Evolutionary conservation across 1,140 invertebrate species (phyloP).

Genomic region (Spodoptera litura): DNA sequence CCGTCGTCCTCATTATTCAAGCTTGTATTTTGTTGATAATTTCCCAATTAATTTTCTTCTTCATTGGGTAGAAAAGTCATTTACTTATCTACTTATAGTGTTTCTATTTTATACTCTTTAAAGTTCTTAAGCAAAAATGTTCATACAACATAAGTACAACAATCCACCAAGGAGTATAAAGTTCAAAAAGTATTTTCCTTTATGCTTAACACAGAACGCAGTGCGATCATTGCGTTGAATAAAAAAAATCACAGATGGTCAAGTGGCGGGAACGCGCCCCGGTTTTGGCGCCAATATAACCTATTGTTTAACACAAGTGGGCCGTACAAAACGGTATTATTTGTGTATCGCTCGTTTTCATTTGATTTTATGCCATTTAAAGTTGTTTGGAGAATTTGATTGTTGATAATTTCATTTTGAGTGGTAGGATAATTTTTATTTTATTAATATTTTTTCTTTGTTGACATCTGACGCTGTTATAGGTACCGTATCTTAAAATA

Average conservation of each 20-base stretch:
- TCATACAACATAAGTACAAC: background rate
- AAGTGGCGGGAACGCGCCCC: conserved; percentile 67
- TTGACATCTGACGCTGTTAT: background rate
- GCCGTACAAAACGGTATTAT: conserved; percentile 76
- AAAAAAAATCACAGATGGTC: conserved; percentile 68
- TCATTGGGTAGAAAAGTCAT: no score
- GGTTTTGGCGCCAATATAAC: conserved; percentile 75
- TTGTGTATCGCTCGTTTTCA: conserved; percentile 75
- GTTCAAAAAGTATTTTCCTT: background rate
- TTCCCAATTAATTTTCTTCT: no score
- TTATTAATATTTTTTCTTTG: conserved; percentile 38
- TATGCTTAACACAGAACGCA: background rate
- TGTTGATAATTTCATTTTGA: conserved; percentile 53
- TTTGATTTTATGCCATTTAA: conserved; percentile 75
- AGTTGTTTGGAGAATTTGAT: conserved; percentile 50
- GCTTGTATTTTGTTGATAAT: no score
- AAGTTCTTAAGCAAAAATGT: background rate
- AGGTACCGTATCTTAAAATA: background rate
- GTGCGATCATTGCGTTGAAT: conserved; percentile 4
- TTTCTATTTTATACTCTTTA: background rate
- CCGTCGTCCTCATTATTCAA: no score
- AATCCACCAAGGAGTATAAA: background rate
- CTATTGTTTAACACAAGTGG: conserved; percentile 81
- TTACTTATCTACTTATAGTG: no score
- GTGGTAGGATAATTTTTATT: conserved; percentile 12